Evolutionary conservation across 2,888 invertebrate species (phyloP), one percentile per base, ranked within the genome.

Genomic region (Clostera curtula): DNA sequence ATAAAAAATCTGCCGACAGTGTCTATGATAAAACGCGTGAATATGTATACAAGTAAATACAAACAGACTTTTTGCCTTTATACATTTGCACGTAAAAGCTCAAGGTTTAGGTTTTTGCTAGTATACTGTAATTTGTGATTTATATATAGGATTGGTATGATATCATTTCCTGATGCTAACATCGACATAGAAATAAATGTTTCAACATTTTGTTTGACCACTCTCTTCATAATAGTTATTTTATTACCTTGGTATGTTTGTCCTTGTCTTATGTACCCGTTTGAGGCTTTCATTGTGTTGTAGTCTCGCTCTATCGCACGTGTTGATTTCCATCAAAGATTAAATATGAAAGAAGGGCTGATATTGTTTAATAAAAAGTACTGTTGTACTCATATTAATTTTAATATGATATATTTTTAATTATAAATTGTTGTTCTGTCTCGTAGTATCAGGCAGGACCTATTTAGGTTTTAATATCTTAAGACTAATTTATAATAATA

Each of bases 151-250:
- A 47, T 58, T 40, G 32, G 34, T 49, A 56, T 72, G 68, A 77
- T 63, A 74, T 74, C 72, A 75, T 58, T 76, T 76, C 74, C 72
- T 74, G 50, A 49, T 56, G 40, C 56, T 58, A 43, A 52, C 51
- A n/a, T n/a, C 40, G 62, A 68, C 63, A 65, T 49, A 49, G 58
- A 59, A 54, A 56, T 58, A 59, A 57, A 50, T 61, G 62, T 70
- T 70, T 66, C 69, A 54, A 64, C 65, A 71, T 64, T 74, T 58
- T 58, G 56, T 55, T 49, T 53, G 56, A 59, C 62, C 67, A 55
- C 68, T 70, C 71, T 68, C 70, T 66, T 72, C 56, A n/a, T n/a
- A n/a, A n/a, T n/a, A n/a, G n/a, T n/a, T n/a, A n/a, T n/a, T n/a
- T 50, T 50, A 55, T 72, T 43, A 74, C 75, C 79, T 79, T 75